Evolutionary conservation across 1,140 invertebrate genomes (phyloP), one percentile per base, ranked within the genome.

Genomic region (Armadillidium nasatum): DNA sequence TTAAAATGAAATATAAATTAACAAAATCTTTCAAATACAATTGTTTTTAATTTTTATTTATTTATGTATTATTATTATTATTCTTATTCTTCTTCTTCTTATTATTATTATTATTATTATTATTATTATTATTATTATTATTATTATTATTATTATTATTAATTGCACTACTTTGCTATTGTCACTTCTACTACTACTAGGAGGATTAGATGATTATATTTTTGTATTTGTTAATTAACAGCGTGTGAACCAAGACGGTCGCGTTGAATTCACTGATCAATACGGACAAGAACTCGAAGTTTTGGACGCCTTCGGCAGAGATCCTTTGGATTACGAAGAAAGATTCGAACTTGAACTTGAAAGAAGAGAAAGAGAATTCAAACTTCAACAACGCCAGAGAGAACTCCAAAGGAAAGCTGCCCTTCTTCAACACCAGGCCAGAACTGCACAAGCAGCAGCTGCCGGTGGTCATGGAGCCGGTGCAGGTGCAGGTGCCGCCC

Each of bases 281-380:
- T 75, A 68, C 45, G 74, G 74, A 67, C 60, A 67, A 4, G 74
- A 75, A 75, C 23, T 75, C 19, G 74, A 75, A 67, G 74, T 75
- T 43, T 21, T 75, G 7, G 74, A 75, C 43, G 43, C 22, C 43
- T 75, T 75, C 13, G 74, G 74, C 11, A 46, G 66, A 23, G 74
- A 75, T 66, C 54, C 74, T 22, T 33, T 33, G 33, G 33, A 33
- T 6, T 33, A 3, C 6, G 33, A 33, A 33, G 33, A 33, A 33
- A 33, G 33, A 6, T 33, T 33, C 33, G 33, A 33, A 33, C 74
- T 75, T 15, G 74, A 75, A 69, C 45, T 70, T 7, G 46, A 46
- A 0, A 67, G 68, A 23, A 54, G 46, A 10, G 44, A 75, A 46
- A 67, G 69, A 23, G 54, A 75, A 46, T 43, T 44, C 33, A 69